These are phyloP conservation scores for Eupsilia transversa DNA, from an alignment of 2,888 invertebrate species.

Conservation along the genomic window DNA sequence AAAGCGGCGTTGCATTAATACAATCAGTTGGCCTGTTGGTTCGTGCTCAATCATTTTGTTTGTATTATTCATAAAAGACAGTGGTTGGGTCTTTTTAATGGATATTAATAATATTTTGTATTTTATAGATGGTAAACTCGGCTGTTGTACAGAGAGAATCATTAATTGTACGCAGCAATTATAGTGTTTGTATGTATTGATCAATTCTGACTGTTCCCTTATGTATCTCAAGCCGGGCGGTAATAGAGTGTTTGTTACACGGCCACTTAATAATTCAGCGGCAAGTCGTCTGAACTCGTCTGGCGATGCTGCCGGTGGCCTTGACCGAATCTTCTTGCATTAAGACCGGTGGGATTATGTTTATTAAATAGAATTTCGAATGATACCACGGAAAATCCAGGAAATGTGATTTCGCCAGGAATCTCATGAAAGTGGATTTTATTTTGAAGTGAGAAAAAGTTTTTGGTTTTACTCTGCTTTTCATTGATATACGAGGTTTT, in stretches of 20 bases:
- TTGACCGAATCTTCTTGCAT: slow-evolving; percentile 52
- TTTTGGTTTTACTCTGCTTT: slow-evolving; percentile 1
- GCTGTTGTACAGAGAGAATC: not conserved
- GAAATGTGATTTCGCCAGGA: slow-evolving; percentile 33
- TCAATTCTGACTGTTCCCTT: slow-evolving; percentile 39
- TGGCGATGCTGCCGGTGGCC: slow-evolving; percentile 40
- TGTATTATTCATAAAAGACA: slow-evolving; percentile 37
- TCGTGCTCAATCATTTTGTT: slow-evolving; percentile 46
- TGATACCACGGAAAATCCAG: slow-evolving; percentile 30
- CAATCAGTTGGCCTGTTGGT: slow-evolving; percentile 46
- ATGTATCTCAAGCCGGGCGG: slow-evolving; percentile 21
- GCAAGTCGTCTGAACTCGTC: slow-evolving; percentile 39
- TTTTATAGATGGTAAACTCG: slow-evolving; percentile 6
- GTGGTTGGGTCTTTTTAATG: slow-evolving; percentile 34
- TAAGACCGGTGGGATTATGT: slow-evolving; percentile 48
- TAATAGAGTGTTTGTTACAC: slow-evolving; percentile 52
- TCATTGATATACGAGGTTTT: not conserved
- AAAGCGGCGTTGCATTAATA: slow-evolving; percentile 50
- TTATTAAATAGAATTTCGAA: slow-evolving; percentile 61
- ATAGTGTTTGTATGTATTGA: slow-evolving; percentile 38
- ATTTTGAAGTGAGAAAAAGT: slow-evolving; percentile 15
- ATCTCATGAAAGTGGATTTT: slow-evolving; percentile 31
- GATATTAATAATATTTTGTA: slow-evolving; percentile 2
- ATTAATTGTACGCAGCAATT: slow-evolving; percentile 23
- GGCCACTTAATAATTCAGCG: slow-evolving; percentile 50